These are phyloP conservation scores for Actias luna DNA, from an alignment of 2,888 invertebrate genomes.

Conservation along the genomic window DNA sequence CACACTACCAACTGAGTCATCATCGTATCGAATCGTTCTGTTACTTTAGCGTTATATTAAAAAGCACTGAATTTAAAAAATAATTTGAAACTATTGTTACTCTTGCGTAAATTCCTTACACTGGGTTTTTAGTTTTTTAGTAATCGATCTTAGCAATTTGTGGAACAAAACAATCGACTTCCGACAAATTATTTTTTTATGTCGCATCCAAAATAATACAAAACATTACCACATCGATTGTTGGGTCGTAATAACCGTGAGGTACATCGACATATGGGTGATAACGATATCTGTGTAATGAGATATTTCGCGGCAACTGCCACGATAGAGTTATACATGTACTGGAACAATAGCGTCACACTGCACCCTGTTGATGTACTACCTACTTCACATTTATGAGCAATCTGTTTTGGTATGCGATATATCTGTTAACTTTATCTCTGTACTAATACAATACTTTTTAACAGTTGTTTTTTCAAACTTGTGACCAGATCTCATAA, in stretches of 20 bases:
- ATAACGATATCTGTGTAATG: slow-evolving; percentile 65
- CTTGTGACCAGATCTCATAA: too few species aligned
- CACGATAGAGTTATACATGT: slow-evolving; percentile 19
- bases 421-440: background rate
- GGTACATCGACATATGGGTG: slow-evolving; percentile 60
- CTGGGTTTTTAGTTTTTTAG: background rate
- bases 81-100: background rate
- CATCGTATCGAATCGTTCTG: too few species aligned
- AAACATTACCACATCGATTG: slow-evolving; percentile 9
- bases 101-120: background rate
- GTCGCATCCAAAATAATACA: slow-evolving; percentile 4
- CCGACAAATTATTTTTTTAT: background rate
- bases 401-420: slow-evolving; percentile 28
- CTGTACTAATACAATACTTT: too few species aligned
- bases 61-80: background rate
- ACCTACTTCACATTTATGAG: slow-evolving; percentile 32
- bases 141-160: background rate
- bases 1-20: too few species aligned
- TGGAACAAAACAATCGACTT: background rate
- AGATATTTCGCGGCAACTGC: slow-evolving; percentile 52
- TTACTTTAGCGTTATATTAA: too few species aligned
- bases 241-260: slow-evolving; percentile 28
- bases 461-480: too few species aligned
- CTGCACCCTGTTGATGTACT: slow-evolving; percentile 33
- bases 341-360: slow-evolving; percentile 30